Evolutionary conservation across 1,140 invertebrate genomes (phyloP).

Genomic region (Heliconius melpomene): DNA sequence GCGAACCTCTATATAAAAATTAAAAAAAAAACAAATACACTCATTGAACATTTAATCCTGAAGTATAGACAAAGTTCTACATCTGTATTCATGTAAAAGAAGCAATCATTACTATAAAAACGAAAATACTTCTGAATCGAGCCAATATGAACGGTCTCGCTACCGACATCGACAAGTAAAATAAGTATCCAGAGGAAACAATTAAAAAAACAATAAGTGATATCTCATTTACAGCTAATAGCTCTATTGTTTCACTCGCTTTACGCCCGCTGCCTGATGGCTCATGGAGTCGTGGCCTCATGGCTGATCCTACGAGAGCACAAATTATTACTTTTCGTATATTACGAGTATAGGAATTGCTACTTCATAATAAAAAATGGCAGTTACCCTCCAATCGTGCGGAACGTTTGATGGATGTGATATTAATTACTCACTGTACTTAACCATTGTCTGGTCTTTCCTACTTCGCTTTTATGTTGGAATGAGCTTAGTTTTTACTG

Average conservation of each 20-base stretch:
- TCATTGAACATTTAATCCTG: conserved; percentile 6
- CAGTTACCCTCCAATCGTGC: conserved; percentile 2
- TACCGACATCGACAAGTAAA: conserved; percentile 33
- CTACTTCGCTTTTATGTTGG: conserved; percentile 3
- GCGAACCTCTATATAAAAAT: not conserved
- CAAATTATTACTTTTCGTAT: conserved; percentile 25
- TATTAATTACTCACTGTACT: conserved; percentile 17
- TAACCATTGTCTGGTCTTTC: conserved; percentile 1
- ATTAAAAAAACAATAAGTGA: conserved; percentile 49
- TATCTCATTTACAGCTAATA: conserved; percentile 50
- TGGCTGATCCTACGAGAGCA: conserved; percentile 30
- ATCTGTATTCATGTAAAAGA: conserved; percentile 11
- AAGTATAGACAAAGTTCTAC: conserved; percentile 11
- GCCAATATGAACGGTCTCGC: conserved; percentile 27
- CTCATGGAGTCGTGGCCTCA: not conserved
- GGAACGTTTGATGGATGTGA: conserved; percentile 19
- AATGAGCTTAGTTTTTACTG: conserved; percentile 12
- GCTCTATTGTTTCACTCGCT: conserved; percentile 42
- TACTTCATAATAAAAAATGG: conserved; percentile 17
- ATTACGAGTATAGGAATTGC: conserved; percentile 11
- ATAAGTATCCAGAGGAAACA: conserved; percentile 38
- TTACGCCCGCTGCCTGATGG: conserved; percentile 26
- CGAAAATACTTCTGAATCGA: conserved; percentile 17
- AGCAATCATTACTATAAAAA: conserved; percentile 30
- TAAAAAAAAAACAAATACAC: not conserved